These are phyloP conservation scores for Phataginus tetradactyla DNA, from an alignment of 2,797 vertebrate species.

Conservation along the genomic window DNA sequence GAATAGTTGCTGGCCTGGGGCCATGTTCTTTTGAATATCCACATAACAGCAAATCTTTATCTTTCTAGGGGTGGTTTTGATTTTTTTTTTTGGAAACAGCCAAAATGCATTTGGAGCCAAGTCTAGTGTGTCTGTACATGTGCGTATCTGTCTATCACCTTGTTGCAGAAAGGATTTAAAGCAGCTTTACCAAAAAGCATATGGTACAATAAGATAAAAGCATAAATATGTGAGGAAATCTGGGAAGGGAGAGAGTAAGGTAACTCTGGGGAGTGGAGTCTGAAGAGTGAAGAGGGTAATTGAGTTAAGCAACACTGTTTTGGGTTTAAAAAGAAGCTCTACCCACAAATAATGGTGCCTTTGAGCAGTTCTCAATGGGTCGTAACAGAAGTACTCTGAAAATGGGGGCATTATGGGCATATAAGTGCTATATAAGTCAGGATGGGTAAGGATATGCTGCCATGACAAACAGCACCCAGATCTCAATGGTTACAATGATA, in stretches of 20 bases:
- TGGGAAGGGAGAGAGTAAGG: neutral
- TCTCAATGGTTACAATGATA: neutral
- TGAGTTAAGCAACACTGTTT: neutral
- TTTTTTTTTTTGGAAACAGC: constrained; percentile 46
- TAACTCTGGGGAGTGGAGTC: neutral
- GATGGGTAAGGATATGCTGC: neutral
- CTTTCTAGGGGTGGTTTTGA: constrained; percentile 30
- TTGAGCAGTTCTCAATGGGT: neutral
- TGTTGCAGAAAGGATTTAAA: constrained; percentile 40
- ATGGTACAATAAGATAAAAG: neutral
- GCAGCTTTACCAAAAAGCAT: constrained; percentile 62
- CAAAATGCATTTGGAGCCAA: constrained; percentile 53
- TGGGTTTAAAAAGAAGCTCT: neutral
- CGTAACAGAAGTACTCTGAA: neutral
- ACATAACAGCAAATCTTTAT: constrained; percentile 47
- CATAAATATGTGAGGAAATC: neutral
- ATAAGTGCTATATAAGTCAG: neutral
- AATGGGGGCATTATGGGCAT: accelerated
- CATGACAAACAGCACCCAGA: neutral
- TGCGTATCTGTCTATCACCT: constrained; percentile 68
- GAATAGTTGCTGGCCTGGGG: neutral
- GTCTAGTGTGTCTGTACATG: constrained; percentile 44
- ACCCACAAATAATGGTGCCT: no score
- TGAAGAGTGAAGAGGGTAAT: neutral
- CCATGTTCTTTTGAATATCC: constrained; percentile 9